Percentiles rank a stretch among this genome's conserved stretches.
These are phyloP conservation scores for Epinotia bilunana DNA, from an alignment of 2,888 invertebrate genomes.

Conservation along the genomic window DNA sequence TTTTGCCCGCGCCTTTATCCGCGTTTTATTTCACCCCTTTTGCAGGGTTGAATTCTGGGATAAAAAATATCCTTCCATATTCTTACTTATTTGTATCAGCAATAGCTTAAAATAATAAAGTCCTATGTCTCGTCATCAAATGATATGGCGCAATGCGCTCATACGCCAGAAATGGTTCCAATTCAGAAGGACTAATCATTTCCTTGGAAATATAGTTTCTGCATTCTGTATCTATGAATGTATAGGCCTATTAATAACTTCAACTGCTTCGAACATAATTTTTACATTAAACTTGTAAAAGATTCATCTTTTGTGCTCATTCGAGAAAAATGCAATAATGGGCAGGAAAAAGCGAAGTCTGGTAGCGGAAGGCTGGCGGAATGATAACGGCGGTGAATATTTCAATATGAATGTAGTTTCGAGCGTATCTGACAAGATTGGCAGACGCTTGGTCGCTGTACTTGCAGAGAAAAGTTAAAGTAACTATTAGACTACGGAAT, in stretches of 20 bases:
- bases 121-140: too few relatives aligned
- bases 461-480: background rate
- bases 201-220: background rate
- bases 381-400: constrained; percentile 59
- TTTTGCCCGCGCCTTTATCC: too few relatives aligned
- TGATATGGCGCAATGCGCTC: too few relatives aligned
- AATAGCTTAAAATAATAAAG: too few relatives aligned
- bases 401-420: constrained; percentile 58
- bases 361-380: constrained; percentile 60
- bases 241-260: background rate
- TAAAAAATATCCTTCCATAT: too few relatives aligned
- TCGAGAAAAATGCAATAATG: constrained; percentile 56
- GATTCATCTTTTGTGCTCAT: constrained; percentile 61
- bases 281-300: constrained; percentile 65
- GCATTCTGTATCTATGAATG: background rate
- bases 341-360: constrained; percentile 62
- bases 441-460: constrained; percentile 16
- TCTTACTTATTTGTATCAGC: too few relatives aligned
- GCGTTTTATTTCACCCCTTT: too few relatives aligned
- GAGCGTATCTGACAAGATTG: constrained; percentile 44
- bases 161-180: background rate
- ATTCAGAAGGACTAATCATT: background rate
- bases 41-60: too few relatives aligned
- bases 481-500: too few relatives aligned
- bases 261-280: constrained; percentile 59